Percentiles rank a stretch among this genome's conserved stretches.
Conservation (phyloP, 2,797 vertebrate species). For the Emys orbicularis region DNA sequence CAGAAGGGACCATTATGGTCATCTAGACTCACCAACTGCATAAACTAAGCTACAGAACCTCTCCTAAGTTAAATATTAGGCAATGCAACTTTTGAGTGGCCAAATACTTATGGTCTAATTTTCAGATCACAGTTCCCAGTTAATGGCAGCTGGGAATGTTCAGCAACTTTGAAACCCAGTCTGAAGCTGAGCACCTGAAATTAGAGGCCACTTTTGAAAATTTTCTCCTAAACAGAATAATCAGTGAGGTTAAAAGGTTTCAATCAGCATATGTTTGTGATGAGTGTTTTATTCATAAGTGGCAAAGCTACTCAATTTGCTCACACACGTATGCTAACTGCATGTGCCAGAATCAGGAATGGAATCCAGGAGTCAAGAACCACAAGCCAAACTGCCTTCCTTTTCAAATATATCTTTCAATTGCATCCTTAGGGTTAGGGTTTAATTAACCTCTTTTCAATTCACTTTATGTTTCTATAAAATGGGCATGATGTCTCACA, state of each 20-base stretch:
- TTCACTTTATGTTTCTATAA: conserved; percentile 3
- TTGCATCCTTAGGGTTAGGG: not conserved
- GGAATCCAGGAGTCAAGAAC: not conserved
- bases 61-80: not conserved
- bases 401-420: not conserved
- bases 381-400: not conserved
- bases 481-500: not conserved
- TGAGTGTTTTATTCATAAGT: not conserved
- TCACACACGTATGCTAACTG: not conserved
- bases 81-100: not conserved
- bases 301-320: not conserved
- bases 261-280: not conserved
- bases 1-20: accelerated
- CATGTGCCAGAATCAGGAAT: not conserved
- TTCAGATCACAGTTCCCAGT: not conserved
- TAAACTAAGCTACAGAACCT: not conserved
- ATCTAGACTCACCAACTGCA: not conserved
- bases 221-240: not conserved
- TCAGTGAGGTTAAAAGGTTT: not conserved
- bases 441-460: not conserved
- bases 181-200: not conserved
- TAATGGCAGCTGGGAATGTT: not conserved
- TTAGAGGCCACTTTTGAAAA: not conserved
- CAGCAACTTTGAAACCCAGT: not conserved
- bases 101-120: not conserved